Conservation (phyloP, 1,140 invertebrate genomes). For the Andricus grossulariae region DNA sequence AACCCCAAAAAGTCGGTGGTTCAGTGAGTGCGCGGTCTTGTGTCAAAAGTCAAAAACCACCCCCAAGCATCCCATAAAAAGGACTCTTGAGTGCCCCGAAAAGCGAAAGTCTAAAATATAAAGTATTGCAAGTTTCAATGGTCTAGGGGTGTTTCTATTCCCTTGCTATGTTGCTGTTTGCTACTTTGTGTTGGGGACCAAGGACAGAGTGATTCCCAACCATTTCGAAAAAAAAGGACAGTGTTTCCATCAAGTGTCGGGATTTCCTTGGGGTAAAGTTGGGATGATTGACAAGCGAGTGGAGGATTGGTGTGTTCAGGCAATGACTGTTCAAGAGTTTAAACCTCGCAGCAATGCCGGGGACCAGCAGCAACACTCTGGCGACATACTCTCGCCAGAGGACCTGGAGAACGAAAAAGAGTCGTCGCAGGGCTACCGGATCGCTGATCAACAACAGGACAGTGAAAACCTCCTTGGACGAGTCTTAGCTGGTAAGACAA, state of each 20-base stretch:
- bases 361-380: constrained; percentile 63
- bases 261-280: not conserved
- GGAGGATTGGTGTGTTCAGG: constrained; percentile 58
- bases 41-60: not conserved
- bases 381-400: constrained; percentile 69
- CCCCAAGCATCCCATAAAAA: not conserved
- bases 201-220: constrained; percentile 23
- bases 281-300: constrained; percentile 58
- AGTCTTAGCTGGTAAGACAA: constrained; percentile 71
- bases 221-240: not conserved
- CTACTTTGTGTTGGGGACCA: not conserved
- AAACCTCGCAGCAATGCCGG: constrained; percentile 66
- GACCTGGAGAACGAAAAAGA: constrained; percentile 67
- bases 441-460: constrained; percentile 55
- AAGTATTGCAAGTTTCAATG: not conserved
- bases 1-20: constrained; percentile 31
- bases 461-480: constrained; percentile 74
- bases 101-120: constrained; percentile 29
- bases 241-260: not conserved
- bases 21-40: constrained; percentile 43
- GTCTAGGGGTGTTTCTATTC: not conserved
- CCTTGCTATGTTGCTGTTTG: not conserved
- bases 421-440: constrained; percentile 44
- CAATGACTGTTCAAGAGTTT: constrained; percentile 74
- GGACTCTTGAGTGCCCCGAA: constrained; percentile 19